Base-by-base conservation (phyloP, 2,797 vertebrate genomes). In the Atherinosoma microstoma region DNA sequence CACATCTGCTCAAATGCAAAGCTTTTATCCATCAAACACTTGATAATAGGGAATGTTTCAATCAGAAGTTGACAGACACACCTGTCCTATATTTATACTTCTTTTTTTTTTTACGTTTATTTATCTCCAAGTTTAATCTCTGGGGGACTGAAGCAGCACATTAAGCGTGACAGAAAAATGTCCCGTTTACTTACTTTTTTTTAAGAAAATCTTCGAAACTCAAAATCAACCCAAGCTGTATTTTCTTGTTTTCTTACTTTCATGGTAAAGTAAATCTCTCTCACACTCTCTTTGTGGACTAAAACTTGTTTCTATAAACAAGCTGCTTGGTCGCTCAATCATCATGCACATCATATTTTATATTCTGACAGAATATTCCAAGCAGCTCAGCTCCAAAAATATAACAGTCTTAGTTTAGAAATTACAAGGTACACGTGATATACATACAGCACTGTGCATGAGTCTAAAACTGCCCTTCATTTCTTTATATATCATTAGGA, bases 261-360 rank as follows among this genome's bases (percentile, higher is more conserved):
- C 32, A 18, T 20, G 51, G 61, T 27, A 27, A 27, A 27, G 24
- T 27, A 27, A 27, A 27, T 27, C 24, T 27, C 24, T 27, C 24
- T 27, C 32, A 18, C 64, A 67, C 57, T 35, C 47, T 4, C 22
- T 63, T 63, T 73, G 62, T 80, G 67, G 68, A 67, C 70, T 79
- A 42, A 77, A 79, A 80, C 27, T 29, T 18, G 24, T 64, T 76
- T 72, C 51, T 70, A 47, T 77, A 73, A 82, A 67, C 69, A 62
- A 51, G 5, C 57, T 20, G 64, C 22, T 58, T 71, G 71, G 70
- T 80, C 72, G 73, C 69, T 67, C 58, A 70, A 38, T 13, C 49
- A 64, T 80, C 60, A 27, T 29, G 29, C 47, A 60, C 3, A 47
- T 76, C 75, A 67, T 62, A 9, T 70, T 80, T 58, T 60, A 32